phyloP scores from a whole-genome alignment of 2,113 vertebrate species.

The Calonectris borealis region DNA sequence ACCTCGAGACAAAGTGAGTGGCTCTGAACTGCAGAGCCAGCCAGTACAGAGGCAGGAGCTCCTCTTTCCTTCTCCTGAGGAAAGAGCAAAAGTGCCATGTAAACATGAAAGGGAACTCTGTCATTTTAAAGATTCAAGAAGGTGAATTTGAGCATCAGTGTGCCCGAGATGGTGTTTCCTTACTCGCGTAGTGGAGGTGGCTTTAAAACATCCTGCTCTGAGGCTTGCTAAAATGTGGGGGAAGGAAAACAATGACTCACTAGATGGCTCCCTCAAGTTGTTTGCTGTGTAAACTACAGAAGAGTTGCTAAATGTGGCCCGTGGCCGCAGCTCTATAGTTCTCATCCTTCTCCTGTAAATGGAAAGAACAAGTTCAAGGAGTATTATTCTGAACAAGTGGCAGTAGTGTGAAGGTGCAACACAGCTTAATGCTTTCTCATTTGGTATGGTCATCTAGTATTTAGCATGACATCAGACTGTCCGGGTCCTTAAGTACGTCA shows the following conservation, averaged over 20 bases:
- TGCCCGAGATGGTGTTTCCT: background rate
- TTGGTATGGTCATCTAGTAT: background rate
- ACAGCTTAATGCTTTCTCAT: background rate
- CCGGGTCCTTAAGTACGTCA: background rate
- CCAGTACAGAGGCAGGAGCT: background rate
- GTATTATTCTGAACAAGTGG: background rate
- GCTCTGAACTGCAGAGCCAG: background rate
- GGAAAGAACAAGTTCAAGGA: background rate
- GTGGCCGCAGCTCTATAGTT: background rate
- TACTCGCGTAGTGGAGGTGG: background rate
- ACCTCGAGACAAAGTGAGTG: background rate
- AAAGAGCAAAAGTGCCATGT: background rate
- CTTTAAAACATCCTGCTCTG: background rate
- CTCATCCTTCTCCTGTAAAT: background rate
- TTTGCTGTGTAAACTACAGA: background rate
- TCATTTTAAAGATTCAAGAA: background rate
- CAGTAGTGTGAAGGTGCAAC: background rate
- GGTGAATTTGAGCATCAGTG: background rate
- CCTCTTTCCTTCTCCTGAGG: background rate
- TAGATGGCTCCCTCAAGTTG: background rate
- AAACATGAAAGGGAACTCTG: background rate
- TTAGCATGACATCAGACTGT: background rate
- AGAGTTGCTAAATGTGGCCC: background rate
- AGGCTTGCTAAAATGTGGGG: background rate
- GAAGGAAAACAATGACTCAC: background rate